Evolutionary conservation across 2,113 vertebrate genomes (phyloP).

Genomic region (Coptodon bakossiorum): DNA sequence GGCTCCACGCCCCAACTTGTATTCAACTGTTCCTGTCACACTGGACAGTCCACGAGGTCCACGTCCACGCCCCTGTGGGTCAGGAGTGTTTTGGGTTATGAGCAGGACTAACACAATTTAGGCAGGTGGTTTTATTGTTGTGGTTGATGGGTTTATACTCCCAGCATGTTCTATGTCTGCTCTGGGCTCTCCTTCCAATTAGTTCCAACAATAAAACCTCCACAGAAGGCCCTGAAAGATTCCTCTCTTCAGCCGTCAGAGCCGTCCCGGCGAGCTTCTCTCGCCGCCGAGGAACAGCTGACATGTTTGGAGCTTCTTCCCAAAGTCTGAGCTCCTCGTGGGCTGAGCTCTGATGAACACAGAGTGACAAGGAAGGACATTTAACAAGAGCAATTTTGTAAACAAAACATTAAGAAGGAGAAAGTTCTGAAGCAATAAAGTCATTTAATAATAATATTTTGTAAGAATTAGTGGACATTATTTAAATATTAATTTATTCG

Average conservation of each 20-base stretch:
- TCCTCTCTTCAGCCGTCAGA: background rate
- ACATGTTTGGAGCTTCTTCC: background rate
- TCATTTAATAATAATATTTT: background rate
- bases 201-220: background rate
- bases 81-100: background rate
- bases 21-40: background rate
- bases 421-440: background rate
- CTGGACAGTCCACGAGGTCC: background rate
- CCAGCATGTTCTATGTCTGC: background rate
- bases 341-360: background rate
- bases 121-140: background rate
- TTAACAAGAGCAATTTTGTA: background rate
- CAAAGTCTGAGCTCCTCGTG: background rate
- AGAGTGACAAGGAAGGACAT: background rate
- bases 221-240: background rate
- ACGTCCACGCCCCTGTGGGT: background rate
- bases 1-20: background rate
- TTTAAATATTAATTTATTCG: background rate
- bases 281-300: rapidly evolving
- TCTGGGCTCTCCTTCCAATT: background rate
- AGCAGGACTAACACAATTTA: background rate
- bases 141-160: background rate
- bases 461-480: background rate
- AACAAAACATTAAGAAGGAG: background rate
- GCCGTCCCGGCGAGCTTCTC: background rate